Percentiles rank a stretch among this genome's conserved stretches.
Evolutionary conservation across 1,140 invertebrate species (phyloP).

Genomic region (Monomorium pharaonis): DNA sequence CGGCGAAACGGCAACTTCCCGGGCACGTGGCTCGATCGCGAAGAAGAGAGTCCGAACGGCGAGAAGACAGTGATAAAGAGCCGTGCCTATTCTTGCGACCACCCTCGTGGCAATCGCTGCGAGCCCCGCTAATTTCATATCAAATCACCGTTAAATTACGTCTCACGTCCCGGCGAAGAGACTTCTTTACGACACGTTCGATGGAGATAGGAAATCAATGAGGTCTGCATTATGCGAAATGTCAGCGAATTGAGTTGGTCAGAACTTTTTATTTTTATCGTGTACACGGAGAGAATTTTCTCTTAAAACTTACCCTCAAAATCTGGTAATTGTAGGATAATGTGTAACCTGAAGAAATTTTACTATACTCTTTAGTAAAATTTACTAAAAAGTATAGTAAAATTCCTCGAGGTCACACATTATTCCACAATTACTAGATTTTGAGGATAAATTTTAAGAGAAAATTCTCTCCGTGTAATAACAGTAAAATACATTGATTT

Average conservation of each 20-base stretch:
- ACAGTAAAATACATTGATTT: too few species aligned
- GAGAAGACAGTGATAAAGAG: constrained; percentile 63
- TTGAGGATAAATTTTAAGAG: too few species aligned
- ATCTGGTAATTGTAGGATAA: too few species aligned
- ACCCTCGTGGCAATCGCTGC: neutral
- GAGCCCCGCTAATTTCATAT: neutral
- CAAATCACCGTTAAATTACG: neutral
- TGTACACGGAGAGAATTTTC: too few species aligned
- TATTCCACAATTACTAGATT: too few species aligned
- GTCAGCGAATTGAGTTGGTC: neutral
- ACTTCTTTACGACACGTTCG: neutral
- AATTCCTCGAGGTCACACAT: too few species aligned
- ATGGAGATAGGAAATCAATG: neutral
- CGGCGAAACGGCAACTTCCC: constrained; percentile 43
- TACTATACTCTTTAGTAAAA: too few species aligned
- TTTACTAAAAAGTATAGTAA: too few species aligned
- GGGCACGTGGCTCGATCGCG: constrained; percentile 68
- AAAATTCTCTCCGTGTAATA: too few species aligned
- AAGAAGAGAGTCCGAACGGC: constrained; percentile 57
- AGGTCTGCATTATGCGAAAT: neutral
- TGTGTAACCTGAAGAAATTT: too few species aligned
- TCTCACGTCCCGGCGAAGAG: too few species aligned
- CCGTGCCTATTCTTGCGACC: constrained; percentile 37
- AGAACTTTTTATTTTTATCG: neutral
- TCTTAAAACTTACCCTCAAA: too few species aligned